phyloP scores from a whole-genome alignment of 2,113 vertebrate species.

The Todiramphus chloris region DNA sequence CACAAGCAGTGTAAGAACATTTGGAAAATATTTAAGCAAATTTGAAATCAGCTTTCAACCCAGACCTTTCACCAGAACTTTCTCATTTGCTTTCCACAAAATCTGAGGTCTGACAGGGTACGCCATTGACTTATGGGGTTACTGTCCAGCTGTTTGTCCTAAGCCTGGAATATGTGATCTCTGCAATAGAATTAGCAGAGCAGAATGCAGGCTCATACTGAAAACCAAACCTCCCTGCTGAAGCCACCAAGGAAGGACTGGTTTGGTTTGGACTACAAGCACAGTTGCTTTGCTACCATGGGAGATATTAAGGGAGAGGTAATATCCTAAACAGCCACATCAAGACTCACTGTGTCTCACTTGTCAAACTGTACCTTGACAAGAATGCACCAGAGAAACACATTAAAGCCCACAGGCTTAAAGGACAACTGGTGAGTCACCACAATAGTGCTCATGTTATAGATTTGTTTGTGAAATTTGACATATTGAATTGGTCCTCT shows the following conservation, averaged over 20 bases:
- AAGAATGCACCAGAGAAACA: background rate
- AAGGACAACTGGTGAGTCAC: background rate
- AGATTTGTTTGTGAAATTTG: background rate
- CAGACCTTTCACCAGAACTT: background rate
- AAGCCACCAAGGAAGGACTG: background rate
- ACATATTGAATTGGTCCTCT: background rate
- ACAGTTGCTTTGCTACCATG: background rate
- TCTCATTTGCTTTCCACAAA: background rate
- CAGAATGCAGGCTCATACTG: background rate
- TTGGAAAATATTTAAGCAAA: background rate
- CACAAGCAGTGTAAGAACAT: background rate
- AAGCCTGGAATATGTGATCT: background rate
- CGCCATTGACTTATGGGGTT: background rate
- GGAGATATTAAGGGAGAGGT: background rate
- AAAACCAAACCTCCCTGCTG: background rate
- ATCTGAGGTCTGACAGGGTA: background rate
- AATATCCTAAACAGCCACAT: background rate
- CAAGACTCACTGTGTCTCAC: rapidly evolving
- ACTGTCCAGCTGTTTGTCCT: background rate
- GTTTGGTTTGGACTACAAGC: background rate
- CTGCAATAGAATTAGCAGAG: background rate
- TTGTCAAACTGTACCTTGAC: background rate
- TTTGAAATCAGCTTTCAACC: background rate
- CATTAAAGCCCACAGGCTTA: background rate
- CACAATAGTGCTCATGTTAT: rapidly evolving